Conservation (phyloP, 2,888 invertebrate species). For the Tachina fera region DNA sequence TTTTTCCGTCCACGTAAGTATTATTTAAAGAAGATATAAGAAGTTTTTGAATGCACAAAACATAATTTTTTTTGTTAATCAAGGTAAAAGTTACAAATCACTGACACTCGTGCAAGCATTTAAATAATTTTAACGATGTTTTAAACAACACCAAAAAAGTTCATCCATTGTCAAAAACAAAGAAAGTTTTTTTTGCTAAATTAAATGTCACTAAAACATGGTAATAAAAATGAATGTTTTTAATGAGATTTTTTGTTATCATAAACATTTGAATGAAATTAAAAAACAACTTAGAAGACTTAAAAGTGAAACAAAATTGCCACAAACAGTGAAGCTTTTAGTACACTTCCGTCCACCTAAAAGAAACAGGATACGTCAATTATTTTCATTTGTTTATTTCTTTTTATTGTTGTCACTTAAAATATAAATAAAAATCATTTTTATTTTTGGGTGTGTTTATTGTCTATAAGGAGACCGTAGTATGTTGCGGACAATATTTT, state of each 20-base stretch:
- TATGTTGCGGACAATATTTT: conserved; percentile 5
- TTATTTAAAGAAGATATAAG: no score
- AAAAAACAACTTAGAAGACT: neutral
- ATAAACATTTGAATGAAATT: conserved; percentile 4
- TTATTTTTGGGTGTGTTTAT: conserved; percentile 28
- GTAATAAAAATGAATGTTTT: neutral
- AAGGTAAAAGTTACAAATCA: neutral
- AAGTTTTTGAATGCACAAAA: neutral
- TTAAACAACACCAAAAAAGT: neutral
- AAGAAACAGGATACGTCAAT: neutral
- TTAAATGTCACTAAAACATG: neutral
- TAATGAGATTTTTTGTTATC: conserved; percentile 11
- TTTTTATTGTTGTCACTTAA: conserved; percentile 3
- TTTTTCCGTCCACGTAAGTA: neutral
- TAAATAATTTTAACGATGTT: neutral
- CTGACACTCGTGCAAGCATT: conserved; percentile 8
- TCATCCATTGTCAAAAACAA: neutral
- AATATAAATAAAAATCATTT: conserved; percentile 2
- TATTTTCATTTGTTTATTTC: neutral
- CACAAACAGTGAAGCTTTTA: neutral
- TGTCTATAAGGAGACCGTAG: conserved; percentile 33
- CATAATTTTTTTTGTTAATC: neutral
- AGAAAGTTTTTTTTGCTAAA: neutral
- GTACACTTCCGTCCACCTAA: no score
- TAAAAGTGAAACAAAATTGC: neutral